A percentile compares a stretch with the other conserved stretches of the same genome.
phyloP scores from a whole-genome alignment of 2,113 vertebrate genomes.

The Quiscalus mexicanus region DNA sequence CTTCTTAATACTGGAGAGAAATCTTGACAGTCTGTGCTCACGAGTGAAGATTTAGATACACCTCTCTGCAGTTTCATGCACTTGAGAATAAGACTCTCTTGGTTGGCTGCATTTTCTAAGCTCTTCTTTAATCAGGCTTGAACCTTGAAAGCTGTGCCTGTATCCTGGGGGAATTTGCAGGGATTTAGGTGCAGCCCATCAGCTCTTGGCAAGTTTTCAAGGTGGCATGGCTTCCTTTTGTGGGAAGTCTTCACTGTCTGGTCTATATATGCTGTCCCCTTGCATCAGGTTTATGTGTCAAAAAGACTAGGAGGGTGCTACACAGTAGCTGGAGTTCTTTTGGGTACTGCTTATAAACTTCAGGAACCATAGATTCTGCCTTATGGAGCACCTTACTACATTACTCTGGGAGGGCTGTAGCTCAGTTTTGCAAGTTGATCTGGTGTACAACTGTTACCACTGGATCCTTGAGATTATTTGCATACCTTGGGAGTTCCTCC shows the following conservation, averaged over 20 bases:
- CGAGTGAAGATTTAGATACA: not conserved
- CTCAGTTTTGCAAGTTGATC: not conserved
- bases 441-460: not conserved
- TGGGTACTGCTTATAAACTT: not conserved
- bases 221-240: not conserved
- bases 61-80: not conserved
- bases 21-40: not conserved
- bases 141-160: not conserved
- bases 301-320: not conserved
- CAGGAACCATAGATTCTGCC: not conserved
- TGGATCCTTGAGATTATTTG: not conserved
- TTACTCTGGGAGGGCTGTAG: not conserved
- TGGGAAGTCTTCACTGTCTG: not conserved
- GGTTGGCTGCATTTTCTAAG: not conserved
- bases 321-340: not conserved
- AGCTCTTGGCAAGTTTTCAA: not conserved
- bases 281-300: not conserved
- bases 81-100: not conserved
- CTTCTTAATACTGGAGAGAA: not conserved
- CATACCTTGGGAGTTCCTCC: not conserved
- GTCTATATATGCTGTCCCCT: not conserved
- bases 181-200: not conserved
- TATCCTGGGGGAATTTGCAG: not conserved
- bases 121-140: not conserved
- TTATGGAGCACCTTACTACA: not conserved